Base-by-base conservation (phyloP, 23 tunicate genomes). In the Ascidia mentula region DNA sequence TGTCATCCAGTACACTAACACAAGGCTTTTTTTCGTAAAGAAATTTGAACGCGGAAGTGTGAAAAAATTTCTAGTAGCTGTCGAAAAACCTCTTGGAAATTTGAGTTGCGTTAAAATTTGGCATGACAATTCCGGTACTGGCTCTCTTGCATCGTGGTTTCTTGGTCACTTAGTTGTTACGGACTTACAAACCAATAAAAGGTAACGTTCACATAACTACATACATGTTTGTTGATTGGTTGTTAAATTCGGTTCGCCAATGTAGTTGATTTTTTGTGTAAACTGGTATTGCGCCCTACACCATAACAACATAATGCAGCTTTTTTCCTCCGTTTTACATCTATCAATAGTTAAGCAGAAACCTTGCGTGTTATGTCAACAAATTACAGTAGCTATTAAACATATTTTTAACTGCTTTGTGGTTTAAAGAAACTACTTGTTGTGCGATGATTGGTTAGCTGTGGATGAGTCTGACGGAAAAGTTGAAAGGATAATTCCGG, bases 391-490 rank as follows among this genome's bases (percentile, higher is more conserved):
- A 42, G 15, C 15, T 42, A 15, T 12, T 42, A 42, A 15, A 42
- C 53, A 42, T 9, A 42, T 42, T 42, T 42, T 15, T 42, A 9
- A 42, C 15, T 42, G 53, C n/a, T n/a, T n/a, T n/a, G n/a, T n/a
- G n/a, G n/a, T 34, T 70, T 70, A 8, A 35, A 91, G 97, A 40
- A 80, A 38, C 32, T 78, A 84, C 37, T 91, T 91, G 42, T 53
- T 91, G 36, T 91, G 97, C 69, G 87, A 91, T 72, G 90, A 91
- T 72, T 91, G 97, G 97, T 72, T 91, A 40, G 97, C 97, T 38
- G 86, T 91, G 39, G 97, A 91, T 79, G 83, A 86, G 78, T 91
- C 97, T 70, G 97, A 91, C 72, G 90, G 97, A 17, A 72, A 40
- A 31, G 73, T 91, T 45, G 97, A 91, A 40, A 32, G 97, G 31